A percentile compares a stretch with the other conserved stretches of the same genome.
Conservation (phyloP, 2,113 vertebrate genomes). For the Platichthys flesus region DNA sequence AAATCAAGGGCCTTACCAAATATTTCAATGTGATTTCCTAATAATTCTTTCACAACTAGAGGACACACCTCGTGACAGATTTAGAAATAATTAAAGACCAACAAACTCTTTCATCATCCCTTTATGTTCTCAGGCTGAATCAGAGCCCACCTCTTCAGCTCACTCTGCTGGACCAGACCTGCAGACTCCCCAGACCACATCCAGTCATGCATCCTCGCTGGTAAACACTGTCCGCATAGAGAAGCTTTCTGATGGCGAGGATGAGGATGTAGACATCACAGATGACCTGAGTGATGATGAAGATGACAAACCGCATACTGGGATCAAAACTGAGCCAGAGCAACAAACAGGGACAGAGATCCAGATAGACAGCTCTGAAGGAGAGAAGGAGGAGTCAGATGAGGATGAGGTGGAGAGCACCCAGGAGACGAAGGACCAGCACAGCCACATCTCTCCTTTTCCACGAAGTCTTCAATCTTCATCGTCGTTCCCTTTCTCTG, state of each 20-base stretch:
- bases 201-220: slow-evolving; percentile 65
- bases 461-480: background rate
- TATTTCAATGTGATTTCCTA: background rate
- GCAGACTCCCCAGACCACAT: slow-evolving; percentile 26
- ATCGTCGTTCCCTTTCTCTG: slow-evolving; percentile 1
- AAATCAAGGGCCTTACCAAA: no score
- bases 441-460: background rate
- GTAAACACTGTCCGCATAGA: slow-evolving; percentile 92
- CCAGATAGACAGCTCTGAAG: background rate
- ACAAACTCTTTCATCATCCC: background rate
- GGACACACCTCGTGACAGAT: no score
- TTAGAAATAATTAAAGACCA: background rate
- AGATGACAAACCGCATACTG: slow-evolving; percentile 19
- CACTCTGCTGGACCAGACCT: slow-evolving; percentile 52
- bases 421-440: background rate
- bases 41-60: slow-evolving; percentile 1
- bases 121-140: slow-evolving; percentile 81
- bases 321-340: slow-evolving; percentile 10
- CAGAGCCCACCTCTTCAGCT: slow-evolving; percentile 73
- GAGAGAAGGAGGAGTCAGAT: slow-evolving; percentile 9
- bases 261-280: slow-evolving; percentile 97
- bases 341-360: background rate
- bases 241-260: slow-evolving; percentile 92
- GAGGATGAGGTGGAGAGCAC: background rate
- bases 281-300: slow-evolving; percentile 82